phyloP scores from a whole-genome alignment of 1,140 invertebrate species.

The Galendromus occidentalis region DNA sequence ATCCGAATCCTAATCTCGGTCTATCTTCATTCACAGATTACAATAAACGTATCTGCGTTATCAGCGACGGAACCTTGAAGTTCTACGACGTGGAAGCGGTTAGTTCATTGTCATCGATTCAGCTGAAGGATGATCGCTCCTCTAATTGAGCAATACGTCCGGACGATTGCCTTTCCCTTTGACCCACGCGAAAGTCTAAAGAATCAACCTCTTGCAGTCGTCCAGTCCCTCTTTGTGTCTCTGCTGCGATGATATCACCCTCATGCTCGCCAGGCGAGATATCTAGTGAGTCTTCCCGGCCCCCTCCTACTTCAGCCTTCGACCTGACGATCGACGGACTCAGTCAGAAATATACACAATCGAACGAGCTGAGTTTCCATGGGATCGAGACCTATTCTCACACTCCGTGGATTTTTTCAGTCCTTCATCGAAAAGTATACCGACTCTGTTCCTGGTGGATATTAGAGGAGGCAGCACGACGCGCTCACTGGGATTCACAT shows the following conservation, averaged over 20 bases:
- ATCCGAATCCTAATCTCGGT: not conserved
- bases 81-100: not conserved
- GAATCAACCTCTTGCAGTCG: not conserved
- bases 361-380: too few species aligned
- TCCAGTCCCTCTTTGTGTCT: slow-evolving; percentile 3
- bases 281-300: not conserved
- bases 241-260: not conserved
- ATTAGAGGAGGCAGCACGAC: not conserved
- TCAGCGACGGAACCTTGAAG: not conserved
- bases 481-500: not conserved
- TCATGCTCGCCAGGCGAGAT: slow-evolving; percentile 1
- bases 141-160: too few species aligned
- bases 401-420: not conserved
- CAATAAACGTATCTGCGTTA: not conserved
- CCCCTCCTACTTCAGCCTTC: too few species aligned
- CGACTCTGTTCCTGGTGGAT: not conserved
- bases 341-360: too few species aligned
- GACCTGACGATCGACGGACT: too few species aligned
- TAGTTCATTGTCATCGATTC: not conserved
- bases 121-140: too few species aligned
- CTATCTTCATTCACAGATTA: not conserved
- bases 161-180: too few species aligned
- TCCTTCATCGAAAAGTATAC: not conserved
- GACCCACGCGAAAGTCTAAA: too few species aligned
- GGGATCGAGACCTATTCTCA: too few species aligned